Evolutionary conservation across 2,888 invertebrate species (phyloP).

Genomic region (Lissonota sp.): DNA sequence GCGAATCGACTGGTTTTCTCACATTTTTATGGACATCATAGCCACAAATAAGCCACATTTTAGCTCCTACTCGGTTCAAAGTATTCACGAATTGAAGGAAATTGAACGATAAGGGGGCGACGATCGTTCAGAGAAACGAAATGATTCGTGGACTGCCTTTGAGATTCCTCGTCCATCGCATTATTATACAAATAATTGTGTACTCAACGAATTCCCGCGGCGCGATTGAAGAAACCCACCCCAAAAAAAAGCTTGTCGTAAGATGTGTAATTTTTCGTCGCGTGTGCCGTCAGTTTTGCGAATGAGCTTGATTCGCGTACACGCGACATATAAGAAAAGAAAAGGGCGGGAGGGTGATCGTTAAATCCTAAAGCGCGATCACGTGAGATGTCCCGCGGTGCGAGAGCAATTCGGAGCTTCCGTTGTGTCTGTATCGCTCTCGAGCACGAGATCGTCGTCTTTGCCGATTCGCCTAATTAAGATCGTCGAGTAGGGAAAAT

Average conservation of each 20-base stretch:
- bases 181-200: not conserved
- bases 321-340: slow-evolving; percentile 26
- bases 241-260: slow-evolving; percentile 10
- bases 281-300: slow-evolving; percentile 48
- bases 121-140: not conserved
- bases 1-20: slow-evolving; percentile 53
- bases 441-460: slow-evolving; percentile 45
- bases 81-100: slow-evolving; percentile 14
- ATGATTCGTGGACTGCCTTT: slow-evolving; percentile 13
- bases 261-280: slow-evolving; percentile 36
- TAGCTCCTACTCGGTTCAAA: no score
- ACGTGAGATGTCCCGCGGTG: slow-evolving; percentile 51
- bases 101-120: slow-evolving; percentile 2
- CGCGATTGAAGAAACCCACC: slow-evolving; percentile 43
- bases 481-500: slow-evolving; percentile 60
- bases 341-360: slow-evolving; percentile 11
- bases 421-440: slow-evolving; percentile 29
- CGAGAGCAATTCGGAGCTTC: slow-evolving; percentile 34
- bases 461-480: slow-evolving; percentile 61
- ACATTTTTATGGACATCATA: slow-evolving; percentile 24
- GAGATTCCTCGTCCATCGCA: not conserved
- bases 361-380: slow-evolving; percentile 53
- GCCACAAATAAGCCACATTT: slow-evolving; percentile 39
- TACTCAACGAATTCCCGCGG: slow-evolving; percentile 14
- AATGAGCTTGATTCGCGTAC: slow-evolving; percentile 47